A percentile compares a stretch with the other conserved stretches of the same genome.
phyloP scores from a whole-genome alignment of 2,888 invertebrate genomes.

The Epicampocera succincta region DNA sequence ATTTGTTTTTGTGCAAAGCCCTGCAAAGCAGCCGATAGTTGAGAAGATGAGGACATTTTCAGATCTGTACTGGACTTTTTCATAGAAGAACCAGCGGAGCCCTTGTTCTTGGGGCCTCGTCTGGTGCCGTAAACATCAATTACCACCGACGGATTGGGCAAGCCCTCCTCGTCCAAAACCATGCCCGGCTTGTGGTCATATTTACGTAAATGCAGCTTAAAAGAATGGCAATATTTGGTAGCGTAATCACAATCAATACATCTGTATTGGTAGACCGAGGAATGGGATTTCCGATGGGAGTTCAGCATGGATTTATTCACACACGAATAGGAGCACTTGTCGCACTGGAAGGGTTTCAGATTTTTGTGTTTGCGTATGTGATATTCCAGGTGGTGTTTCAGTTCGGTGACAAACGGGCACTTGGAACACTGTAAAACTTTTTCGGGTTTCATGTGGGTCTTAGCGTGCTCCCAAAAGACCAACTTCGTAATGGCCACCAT shows the following conservation, averaged over 20 bases:
- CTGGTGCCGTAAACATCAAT: slow-evolving; percentile 96
- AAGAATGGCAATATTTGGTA: slow-evolving; percentile 98
- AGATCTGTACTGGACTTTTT: slow-evolving; percentile 41
- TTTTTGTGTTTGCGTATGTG: slow-evolving; percentile 97
- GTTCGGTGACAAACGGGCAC: slow-evolving; percentile 98
- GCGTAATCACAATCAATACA: slow-evolving; percentile 97
- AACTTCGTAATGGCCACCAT: slow-evolving; percentile 92
- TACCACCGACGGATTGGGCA: slow-evolving; percentile 92
- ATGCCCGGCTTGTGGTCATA: slow-evolving; percentile 95
- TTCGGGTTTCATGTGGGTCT: slow-evolving; percentile 95
- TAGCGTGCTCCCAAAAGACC: slow-evolving; percentile 96
- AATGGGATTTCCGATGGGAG: slow-evolving; percentile 98
- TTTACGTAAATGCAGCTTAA: slow-evolving; percentile 96
- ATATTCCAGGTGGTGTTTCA: slow-evolving; percentile 99
- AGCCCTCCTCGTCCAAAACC: slow-evolving; percentile 93
- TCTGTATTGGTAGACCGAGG: slow-evolving; percentile 94
- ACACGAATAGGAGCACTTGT: slow-evolving; percentile 93
- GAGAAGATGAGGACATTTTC: slow-evolving; percentile 70
- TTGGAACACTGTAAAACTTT: slow-evolving; percentile 94
- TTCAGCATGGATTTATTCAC: slow-evolving; percentile 99
- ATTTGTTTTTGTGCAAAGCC: slow-evolving; percentile 73
- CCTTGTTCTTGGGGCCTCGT: slow-evolving; percentile 89
- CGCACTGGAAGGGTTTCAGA: slow-evolving; percentile 97
- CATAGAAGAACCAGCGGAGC: slow-evolving; percentile 66
- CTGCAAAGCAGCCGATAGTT: slow-evolving; percentile 78